A percentile compares a stretch with the other conserved stretches of the same genome.
phyloP scores from a whole-genome alignment of 1,140 invertebrate genomes.

The Heliconius melpomene region DNA sequence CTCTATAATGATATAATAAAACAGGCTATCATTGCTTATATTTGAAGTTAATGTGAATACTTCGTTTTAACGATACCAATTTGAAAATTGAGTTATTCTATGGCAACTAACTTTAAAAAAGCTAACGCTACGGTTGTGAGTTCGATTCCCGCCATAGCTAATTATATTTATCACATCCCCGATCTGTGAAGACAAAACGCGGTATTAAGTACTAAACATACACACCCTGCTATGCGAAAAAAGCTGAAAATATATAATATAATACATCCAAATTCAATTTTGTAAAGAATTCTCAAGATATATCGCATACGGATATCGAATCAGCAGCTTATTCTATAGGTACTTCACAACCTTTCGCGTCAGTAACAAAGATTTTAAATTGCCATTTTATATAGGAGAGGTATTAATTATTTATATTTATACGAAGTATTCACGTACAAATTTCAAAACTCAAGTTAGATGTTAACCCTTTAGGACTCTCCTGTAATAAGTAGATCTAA shows the following conservation, averaged over 20 bases:
- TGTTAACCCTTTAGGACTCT: not conserved
- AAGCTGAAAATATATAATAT: too few species aligned
- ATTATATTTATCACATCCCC: too few species aligned
- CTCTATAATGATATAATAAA: slow-evolving; percentile 9
- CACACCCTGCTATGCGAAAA: too few species aligned
- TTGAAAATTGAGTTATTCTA: not conserved
- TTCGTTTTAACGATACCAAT: not conserved
- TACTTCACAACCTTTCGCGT: too few species aligned
- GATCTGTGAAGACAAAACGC: too few species aligned
- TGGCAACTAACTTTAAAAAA: not conserved
- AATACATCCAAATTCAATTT: too few species aligned
- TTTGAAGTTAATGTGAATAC: not conserved
- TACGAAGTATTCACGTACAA: slow-evolving; percentile 1
- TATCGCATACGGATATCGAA: not conserved
- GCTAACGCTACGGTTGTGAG: not conserved
- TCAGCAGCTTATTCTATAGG: not conserved
- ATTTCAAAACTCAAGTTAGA: not conserved
- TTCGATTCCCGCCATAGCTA: not conserved
- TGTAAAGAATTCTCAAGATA: too few species aligned
- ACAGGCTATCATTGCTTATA: not conserved
- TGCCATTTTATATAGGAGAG: too few species aligned
- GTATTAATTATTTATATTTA: not conserved
- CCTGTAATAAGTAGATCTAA: not conserved
- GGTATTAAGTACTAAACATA: too few species aligned
- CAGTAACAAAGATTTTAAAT: not conserved